Percentiles rank a stretch among this genome's conserved stretches.
These are phyloP conservation scores for Lamprologus tigripictilis DNA, from an alignment of 2,113 vertebrate species.

Conservation along the genomic window DNA sequence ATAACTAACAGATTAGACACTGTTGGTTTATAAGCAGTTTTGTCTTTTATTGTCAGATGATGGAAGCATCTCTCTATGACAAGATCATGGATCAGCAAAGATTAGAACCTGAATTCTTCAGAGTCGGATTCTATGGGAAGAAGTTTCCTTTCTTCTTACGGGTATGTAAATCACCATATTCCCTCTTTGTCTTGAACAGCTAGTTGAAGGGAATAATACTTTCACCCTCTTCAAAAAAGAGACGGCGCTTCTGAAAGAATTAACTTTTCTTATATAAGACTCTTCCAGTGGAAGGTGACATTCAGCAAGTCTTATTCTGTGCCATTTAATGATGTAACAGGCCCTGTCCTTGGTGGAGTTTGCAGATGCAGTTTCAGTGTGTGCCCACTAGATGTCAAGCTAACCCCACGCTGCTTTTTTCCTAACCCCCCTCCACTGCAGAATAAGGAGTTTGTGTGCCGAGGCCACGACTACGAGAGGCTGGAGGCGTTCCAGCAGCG, in stretches of 20 bases:
- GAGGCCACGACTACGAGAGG: constrained; percentile 97
- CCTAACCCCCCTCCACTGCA: constrained; percentile 34
- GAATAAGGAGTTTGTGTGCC: constrained; percentile 99
- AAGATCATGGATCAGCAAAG: constrained; percentile 99
- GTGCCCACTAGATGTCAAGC: constrained; percentile 66
- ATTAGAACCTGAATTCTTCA: constrained; percentile 95
- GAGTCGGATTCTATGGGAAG: constrained; percentile 97
- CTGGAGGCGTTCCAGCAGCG: constrained; percentile 98
- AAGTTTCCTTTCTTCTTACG: constrained; percentile 97
- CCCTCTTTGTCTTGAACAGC: background rate
- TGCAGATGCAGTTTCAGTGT: background rate
- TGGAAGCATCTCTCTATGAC: constrained; percentile 96
- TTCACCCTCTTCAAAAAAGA: background rate
- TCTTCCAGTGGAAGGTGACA: constrained; percentile 45
- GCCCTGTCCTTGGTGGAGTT: constrained; percentile 3
- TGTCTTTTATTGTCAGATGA: constrained; percentile 71
- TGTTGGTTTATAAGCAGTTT: background rate
- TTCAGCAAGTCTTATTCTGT: constrained; percentile 43
- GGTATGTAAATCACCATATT: constrained; percentile 68
- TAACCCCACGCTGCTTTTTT: constrained; percentile 13
- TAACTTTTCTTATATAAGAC: constrained; percentile 29
- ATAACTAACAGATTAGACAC: background rate
- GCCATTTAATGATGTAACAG: constrained; percentile 51
- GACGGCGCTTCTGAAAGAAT: background rate
- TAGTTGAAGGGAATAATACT: background rate